Evolutionary conservation across 2,888 invertebrate species (phyloP).

Genomic region (Chorisops tibialis): DNA sequence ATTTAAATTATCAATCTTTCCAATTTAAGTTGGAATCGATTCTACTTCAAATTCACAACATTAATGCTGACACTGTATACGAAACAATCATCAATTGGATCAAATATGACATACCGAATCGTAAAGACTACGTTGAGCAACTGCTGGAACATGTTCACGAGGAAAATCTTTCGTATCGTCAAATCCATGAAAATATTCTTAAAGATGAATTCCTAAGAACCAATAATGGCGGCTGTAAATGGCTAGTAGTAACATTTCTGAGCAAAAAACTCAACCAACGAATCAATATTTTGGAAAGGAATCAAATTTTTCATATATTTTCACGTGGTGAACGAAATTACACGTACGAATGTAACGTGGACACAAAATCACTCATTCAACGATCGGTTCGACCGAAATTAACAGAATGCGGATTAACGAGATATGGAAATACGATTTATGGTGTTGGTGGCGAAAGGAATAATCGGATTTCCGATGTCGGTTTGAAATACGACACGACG

Average conservation of each 20-base stretch:
- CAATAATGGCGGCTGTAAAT: conserved; percentile 12
- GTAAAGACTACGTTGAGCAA: background rate
- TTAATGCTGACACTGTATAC: conserved; percentile 8
- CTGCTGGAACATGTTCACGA: conserved; percentile 6
- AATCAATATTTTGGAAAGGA: too few relatives aligned
- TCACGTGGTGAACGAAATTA: too few relatives aligned
- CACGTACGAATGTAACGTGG: too few relatives aligned
- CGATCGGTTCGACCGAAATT: background rate
- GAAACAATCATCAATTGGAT: conserved; percentile 3
- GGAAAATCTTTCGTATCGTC: background rate
- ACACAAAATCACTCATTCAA: background rate
- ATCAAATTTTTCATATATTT: too few relatives aligned
- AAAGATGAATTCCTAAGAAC: conserved; percentile 9
- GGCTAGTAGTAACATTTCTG: conserved; percentile 13
- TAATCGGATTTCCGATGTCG: background rate
- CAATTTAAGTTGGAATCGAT: conserved; percentile 19
- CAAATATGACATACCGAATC: conserved; percentile 8
- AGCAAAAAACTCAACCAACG: background rate
- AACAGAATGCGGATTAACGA: background rate
- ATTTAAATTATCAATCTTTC: too few relatives aligned
- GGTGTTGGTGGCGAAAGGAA: background rate
- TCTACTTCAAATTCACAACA: background rate
- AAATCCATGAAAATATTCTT: conserved; percentile 2
- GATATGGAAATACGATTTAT: background rate
- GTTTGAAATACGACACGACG: background rate